These are phyloP conservation scores for Penaeus monodon DNA, from an alignment of 2,888 invertebrate genomes.

Conservation along the genomic window DNA sequence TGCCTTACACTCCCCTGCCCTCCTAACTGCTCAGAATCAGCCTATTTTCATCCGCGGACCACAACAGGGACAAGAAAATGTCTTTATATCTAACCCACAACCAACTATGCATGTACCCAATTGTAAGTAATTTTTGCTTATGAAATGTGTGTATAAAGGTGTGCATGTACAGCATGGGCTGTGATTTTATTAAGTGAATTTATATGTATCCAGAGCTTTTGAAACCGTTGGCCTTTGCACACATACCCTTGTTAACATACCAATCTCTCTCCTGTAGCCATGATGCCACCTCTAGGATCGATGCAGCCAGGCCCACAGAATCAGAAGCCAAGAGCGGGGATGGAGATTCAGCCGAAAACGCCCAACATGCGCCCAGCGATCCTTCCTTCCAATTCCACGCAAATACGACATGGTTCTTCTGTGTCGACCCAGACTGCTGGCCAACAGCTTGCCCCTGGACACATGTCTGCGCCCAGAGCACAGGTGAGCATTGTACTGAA, in stretches of 20 bases:
- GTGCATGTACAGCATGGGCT: too few relatives aligned
- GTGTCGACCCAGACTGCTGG: conserved; percentile 57
- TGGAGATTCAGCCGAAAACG: conserved; percentile 63
- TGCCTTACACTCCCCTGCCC: conserved; percentile 59
- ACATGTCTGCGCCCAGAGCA: conserved; percentile 53
- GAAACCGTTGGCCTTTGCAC: too few relatives aligned
- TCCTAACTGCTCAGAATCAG: conserved; percentile 57
- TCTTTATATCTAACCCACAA: conserved; percentile 57
- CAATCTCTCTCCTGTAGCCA: conserved; percentile 39
- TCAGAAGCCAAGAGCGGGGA: conserved; percentile 46
- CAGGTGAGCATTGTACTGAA: conserved; percentile 34
- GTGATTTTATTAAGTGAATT: too few relatives aligned
- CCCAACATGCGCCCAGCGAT: conserved; percentile 54
- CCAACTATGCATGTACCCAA: conserved; percentile 52
- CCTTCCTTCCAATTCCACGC: conserved; percentile 53
- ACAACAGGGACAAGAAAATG: conserved; percentile 61
- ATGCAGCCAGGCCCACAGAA: conserved; percentile 49
- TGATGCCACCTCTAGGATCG: conserved; percentile 50
- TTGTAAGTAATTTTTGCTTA: conserved; percentile 35
- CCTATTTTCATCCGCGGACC: conserved; percentile 60
- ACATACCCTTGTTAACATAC: too few relatives aligned
- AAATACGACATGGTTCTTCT: conserved; percentile 55
- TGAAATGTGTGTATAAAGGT: too few relatives aligned
- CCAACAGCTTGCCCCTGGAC: conserved; percentile 56
- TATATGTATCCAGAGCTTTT: too few relatives aligned